phyloP scores from a whole-genome alignment of 2,113 vertebrate genomes.

The Aix galericulata region DNA sequence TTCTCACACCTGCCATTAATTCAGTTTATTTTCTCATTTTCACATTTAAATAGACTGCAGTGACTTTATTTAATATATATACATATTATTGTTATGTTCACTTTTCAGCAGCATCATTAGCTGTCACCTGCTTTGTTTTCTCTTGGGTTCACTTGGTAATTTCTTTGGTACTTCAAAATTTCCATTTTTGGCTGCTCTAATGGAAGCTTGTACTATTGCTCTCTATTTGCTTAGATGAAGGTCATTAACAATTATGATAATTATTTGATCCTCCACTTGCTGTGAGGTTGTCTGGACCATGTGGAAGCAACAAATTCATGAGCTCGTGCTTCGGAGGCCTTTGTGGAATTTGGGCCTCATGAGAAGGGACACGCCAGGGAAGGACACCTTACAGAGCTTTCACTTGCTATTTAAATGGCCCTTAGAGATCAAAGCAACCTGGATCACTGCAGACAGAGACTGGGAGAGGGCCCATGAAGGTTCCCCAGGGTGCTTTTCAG shows the following conservation, averaged over 20 bases:
- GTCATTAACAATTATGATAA: not conserved
- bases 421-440: not conserved
- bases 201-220: not conserved
- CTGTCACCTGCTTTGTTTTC: not conserved
- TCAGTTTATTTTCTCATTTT: not conserved
- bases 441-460: not conserved
- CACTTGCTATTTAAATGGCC: not conserved
- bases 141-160: not conserved
- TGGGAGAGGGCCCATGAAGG: not conserved
- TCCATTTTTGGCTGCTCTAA: not conserved
- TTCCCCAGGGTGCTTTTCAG: not conserved
- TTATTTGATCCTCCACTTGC: not conserved
- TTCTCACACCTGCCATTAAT: not conserved
- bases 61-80: not conserved
- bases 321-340: accelerated
- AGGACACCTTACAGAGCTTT: not conserved
- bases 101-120: not conserved
- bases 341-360: not conserved
- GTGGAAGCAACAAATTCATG: not conserved
- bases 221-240: not conserved
- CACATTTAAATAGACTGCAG: not conserved
- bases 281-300: not conserved
- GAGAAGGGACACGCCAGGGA: not conserved
- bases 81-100: not conserved
- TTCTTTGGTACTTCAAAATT: not conserved